phyloP scores from a whole-genome alignment of 1,140 invertebrate genomes.

The Pinna nobilis region DNA sequence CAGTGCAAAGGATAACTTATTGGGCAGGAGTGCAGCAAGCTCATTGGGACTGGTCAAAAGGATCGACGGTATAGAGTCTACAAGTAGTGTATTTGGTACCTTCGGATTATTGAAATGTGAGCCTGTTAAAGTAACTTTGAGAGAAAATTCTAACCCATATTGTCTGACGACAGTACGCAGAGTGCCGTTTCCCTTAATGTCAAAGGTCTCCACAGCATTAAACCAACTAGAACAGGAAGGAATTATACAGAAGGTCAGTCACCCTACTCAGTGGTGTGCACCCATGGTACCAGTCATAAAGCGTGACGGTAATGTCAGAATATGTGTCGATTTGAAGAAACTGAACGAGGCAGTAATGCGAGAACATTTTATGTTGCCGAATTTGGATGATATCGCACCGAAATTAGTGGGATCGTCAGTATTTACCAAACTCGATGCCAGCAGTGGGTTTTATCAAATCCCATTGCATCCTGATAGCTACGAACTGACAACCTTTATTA shows the following conservation, averaged over 20 bases:
- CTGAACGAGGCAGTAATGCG: slow-evolving; percentile 29
- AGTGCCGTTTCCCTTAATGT: slow-evolving; percentile 47
- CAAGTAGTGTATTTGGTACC: neutral
- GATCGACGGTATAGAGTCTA: neutral
- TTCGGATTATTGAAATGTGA: neutral
- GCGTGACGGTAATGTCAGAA: slow-evolving; percentile 30
- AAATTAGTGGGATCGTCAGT: slow-evolving; percentile 59
- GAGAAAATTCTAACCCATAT: slow-evolving; percentile 22
- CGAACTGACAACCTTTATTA: slow-evolving; percentile 49
- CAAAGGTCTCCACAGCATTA: slow-evolving; percentile 50
- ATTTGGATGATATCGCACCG: slow-evolving; percentile 16
- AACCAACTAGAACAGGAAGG: slow-evolving; percentile 42
- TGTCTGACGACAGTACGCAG: slow-evolving; percentile 2
- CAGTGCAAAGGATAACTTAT: neutral
- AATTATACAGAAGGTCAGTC: slow-evolving; percentile 43
- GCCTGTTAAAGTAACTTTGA: neutral
- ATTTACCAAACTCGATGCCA: slow-evolving; percentile 76
- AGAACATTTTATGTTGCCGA: slow-evolving; percentile 12
- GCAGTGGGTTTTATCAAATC: slow-evolving; percentile 69
- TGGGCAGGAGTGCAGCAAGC: neutral
- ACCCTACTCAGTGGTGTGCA: slow-evolving; percentile 51
- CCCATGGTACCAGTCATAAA: slow-evolving; percentile 54
- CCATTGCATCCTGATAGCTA: slow-evolving; percentile 6
- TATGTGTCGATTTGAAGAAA: slow-evolving; percentile 44
- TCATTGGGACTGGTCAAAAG: no score